These are phyloP conservation scores for Delphinapterus leucas DNA, from an alignment of 2,113 vertebrate species.

Conservation along the genomic window DNA sequence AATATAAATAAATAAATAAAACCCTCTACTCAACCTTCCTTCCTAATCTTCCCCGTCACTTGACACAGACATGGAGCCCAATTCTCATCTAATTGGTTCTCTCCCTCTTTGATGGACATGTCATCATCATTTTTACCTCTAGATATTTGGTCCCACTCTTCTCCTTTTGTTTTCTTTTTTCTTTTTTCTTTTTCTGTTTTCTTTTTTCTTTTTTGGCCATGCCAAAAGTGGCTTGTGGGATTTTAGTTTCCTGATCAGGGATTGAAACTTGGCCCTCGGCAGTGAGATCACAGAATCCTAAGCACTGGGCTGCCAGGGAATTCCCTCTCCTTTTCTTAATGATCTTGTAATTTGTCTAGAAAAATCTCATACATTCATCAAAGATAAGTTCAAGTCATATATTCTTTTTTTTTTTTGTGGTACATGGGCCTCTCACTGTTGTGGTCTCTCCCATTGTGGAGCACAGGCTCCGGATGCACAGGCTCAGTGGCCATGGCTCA, in stretches of 20 bases:
- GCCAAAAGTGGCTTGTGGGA: not conserved
- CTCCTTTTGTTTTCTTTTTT: not conserved
- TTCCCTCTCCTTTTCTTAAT: not conserved
- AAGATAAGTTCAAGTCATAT: not conserved
- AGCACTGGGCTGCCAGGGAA: not conserved
- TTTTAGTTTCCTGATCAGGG: not conserved
- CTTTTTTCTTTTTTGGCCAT: not conserved
- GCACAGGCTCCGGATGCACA: too few species aligned
- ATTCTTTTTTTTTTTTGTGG: accelerated
- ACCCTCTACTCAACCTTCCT: not conserved
- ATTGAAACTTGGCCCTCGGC: not conserved
- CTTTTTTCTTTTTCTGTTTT: not conserved
- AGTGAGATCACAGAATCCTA: not conserved
- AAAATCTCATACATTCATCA: not conserved
- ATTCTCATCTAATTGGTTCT: not conserved
- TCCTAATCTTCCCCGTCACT: not conserved
- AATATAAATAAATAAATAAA: not conserved
- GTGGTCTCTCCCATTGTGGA: too few species aligned
- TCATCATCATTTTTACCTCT: not conserved
- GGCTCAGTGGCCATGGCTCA: too few species aligned
- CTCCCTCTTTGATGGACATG: not conserved
- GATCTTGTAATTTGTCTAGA: not conserved
- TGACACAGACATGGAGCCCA: not conserved
- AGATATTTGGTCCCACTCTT: not conserved
- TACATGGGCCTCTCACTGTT: too few species aligned